Conservation (phyloP, 2,113 vertebrate genomes). For the Piprites chloris region DNA sequence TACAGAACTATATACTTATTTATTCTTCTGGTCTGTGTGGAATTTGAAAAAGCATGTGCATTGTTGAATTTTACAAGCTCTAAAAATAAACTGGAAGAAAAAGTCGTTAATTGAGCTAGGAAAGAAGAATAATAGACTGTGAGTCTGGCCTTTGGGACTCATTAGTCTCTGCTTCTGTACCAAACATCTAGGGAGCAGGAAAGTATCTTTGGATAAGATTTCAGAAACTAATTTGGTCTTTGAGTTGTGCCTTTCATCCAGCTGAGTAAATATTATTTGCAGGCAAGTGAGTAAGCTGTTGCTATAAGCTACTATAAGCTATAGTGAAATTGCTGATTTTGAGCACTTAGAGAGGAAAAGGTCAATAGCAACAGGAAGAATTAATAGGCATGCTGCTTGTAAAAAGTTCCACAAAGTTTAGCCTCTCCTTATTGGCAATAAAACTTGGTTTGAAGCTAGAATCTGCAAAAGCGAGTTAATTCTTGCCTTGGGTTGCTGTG, state of each 20-base stretch:
- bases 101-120: not conserved
- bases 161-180: slow-evolving; percentile 27
- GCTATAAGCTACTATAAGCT: not conserved
- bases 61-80: not conserved
- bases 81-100: slow-evolving; percentile 19
- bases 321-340: not conserved
- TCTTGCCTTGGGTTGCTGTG: slow-evolving; percentile 50
- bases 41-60: not conserved
- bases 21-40: not conserved
- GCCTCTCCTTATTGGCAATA: not conserved
- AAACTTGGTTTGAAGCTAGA: not conserved
- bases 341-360: not conserved
- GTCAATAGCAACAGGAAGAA: not conserved
- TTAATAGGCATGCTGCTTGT: not conserved
- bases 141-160: not conserved
- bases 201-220: slow-evolving; percentile 8
- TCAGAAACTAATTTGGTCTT: not conserved
- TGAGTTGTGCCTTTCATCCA: slow-evolving; percentile 8
- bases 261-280: slow-evolving; percentile 27
- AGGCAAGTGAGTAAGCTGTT: not conserved
- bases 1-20: not conserved
- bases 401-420: slow-evolving; percentile 12
- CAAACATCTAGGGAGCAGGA: not conserved
- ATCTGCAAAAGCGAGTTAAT: slow-evolving; percentile 32
- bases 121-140: not conserved